Evolutionary conservation across 2,797 vertebrate genomes (phyloP).

Genomic region (Rhynchotus rufescens): DNA sequence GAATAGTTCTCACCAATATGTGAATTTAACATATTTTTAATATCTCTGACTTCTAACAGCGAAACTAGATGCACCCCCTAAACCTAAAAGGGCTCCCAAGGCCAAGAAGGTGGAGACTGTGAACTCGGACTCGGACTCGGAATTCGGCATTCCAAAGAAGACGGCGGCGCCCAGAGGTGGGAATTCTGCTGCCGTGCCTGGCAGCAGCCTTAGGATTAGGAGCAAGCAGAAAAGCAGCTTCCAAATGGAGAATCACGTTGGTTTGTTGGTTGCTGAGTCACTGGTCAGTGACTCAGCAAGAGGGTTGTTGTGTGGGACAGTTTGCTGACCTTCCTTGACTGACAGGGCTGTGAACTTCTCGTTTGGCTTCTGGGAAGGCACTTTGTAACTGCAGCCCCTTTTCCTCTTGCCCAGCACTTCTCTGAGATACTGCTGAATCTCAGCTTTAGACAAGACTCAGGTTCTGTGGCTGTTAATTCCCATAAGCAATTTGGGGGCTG

Average conservation of each 20-base stretch:
- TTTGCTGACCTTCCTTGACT: background rate
- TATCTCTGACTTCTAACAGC: slow-evolving; percentile 77
- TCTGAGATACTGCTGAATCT: background rate
- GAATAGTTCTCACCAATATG: background rate
- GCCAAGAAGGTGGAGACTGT: slow-evolving; percentile 92
- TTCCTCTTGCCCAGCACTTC: background rate
- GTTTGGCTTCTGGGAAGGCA: background rate
- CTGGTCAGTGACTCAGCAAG: background rate
- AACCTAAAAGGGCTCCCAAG: slow-evolving; percentile 90
- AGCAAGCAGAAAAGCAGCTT: background rate
- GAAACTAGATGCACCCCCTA: slow-evolving; percentile 86
- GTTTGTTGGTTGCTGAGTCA: background rate
- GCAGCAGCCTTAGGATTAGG: background rate
- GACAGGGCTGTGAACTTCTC: background rate
- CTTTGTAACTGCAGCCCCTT: background rate
- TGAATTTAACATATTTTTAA: background rate
- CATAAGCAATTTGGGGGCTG: background rate
- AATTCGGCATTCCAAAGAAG: slow-evolving; percentile 90
- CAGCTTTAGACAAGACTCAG: background rate
- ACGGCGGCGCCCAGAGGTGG: slow-evolving; percentile 87
- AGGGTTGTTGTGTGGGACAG: background rate
- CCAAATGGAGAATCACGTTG: background rate
- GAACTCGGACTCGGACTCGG: slow-evolving; percentile 95
- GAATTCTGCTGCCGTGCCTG: background rate
- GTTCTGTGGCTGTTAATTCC: background rate